Percentiles rank a stretch among this genome's conserved stretches.
Conservation (phyloP, 2,797 vertebrate species). For the Florisuga fusca region DNA sequence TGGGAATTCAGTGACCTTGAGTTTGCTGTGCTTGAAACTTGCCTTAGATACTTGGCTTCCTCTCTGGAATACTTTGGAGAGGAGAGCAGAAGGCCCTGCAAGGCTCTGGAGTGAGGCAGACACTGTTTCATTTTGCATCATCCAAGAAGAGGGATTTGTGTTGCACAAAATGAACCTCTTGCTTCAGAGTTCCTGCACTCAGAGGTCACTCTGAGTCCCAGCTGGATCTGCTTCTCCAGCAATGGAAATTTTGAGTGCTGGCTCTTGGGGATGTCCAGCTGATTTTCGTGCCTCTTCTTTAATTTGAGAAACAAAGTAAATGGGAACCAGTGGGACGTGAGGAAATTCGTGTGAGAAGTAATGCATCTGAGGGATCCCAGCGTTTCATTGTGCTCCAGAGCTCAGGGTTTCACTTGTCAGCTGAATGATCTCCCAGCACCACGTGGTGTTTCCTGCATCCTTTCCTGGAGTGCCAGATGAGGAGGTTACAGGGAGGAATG, state of each 20-base stretch:
- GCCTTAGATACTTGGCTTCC: conserved; percentile 33
- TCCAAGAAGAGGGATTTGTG: neutral
- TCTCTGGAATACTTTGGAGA: conserved; percentile 21
- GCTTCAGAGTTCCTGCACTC: conserved; percentile 8
- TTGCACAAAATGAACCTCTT: neutral
- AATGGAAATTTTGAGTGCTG: neutral
- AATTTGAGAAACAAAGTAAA: neutral
- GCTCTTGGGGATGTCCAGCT: neutral
- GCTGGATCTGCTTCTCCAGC: neutral
- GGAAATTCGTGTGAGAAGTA: neutral
- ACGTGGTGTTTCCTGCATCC: neutral
- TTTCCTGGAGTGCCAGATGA: neutral
- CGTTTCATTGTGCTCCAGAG: neutral
- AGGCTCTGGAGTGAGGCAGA: neutral
- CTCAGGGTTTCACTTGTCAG: neutral
- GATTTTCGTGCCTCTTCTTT: neutral
- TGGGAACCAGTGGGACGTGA: neutral
- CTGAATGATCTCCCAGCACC: neutral
- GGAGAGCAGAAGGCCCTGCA: neutral
- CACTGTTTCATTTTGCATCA: neutral
- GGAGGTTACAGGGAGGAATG: neutral
- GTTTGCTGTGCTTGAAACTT: conserved; percentile 36
- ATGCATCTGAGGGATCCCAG: neutral
- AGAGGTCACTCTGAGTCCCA: neutral
- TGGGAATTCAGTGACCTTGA: conserved; percentile 73